Percentiles rank a stretch among this genome's conserved stretches.
Conservation (phyloP, 1,140 invertebrate species). For the Aphidius gifuensis region DNA sequence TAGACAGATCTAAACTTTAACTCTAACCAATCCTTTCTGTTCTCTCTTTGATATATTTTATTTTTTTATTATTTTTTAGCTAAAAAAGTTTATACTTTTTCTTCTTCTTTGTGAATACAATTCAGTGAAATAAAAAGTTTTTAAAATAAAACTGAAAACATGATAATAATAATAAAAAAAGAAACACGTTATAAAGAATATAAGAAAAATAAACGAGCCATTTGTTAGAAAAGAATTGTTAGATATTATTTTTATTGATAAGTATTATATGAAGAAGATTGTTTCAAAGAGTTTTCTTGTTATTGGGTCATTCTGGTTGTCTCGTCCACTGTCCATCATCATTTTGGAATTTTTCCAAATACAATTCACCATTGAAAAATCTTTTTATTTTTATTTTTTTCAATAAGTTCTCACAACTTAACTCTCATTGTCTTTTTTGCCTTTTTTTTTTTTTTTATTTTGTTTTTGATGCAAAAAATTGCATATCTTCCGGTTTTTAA, state of each 20-base stretch:
- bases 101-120: too few species aligned
- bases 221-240: slow-evolving; percentile 4
- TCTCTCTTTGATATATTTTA: too few species aligned
- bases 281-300: slow-evolving; percentile 23
- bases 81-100: too few species aligned
- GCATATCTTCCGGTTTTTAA: slow-evolving; percentile 16
- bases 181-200: too few species aligned
- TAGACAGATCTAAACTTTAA: too few species aligned
- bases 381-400: slow-evolving; percentile 15
- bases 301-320: slow-evolving; percentile 15
- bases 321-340: slow-evolving; percentile 29
- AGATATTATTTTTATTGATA: slow-evolving; percentile 9
- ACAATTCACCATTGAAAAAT: not conserved
- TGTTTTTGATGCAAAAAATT: slow-evolving; percentile 15
- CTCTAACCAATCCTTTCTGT: too few species aligned
- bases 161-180: too few species aligned
- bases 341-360: slow-evolving; percentile 28
- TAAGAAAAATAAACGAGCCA: too few species aligned
- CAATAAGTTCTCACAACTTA: slow-evolving; percentile 1
- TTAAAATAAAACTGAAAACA: too few species aligned
- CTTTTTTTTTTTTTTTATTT: slow-evolving; percentile 11
- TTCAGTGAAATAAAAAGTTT: too few species aligned
- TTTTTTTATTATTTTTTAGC: too few species aligned
- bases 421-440: not conserved
- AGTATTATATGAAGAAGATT: not conserved